Evolutionary conservation across 2,797 vertebrate species (phyloP), one percentile per base, ranked within the genome.

Genomic region (Gallinago nigripennis): DNA sequence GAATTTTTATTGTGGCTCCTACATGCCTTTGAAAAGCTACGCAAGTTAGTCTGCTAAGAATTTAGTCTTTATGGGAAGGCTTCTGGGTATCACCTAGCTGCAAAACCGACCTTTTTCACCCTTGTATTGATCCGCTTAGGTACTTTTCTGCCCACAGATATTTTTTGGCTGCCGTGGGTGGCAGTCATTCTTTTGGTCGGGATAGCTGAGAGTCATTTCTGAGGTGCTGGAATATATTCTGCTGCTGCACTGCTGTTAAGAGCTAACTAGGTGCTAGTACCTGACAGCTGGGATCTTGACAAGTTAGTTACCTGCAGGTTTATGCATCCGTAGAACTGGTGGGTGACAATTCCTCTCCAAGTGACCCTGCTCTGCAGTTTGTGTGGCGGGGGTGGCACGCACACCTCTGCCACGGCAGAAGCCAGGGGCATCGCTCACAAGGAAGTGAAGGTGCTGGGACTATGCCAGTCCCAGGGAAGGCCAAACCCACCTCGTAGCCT

Each of bases 401-500:
- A 3, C 25, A n/a, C 37, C 33, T 65, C 39, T 20, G 2, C 16
- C 2, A 7, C 3, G 7, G 24, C 1, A 11, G 39, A 20, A 57
- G 43, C 46, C 50, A 18, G 54, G 12, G 25, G 16, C 4, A 12
- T 28, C 4, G 1, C 31, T 48, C 3, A 2, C 1, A 1, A 0
- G 0, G 19, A 9, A 24, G 30, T 0, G 5, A 77, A n/a, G 48
- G 41, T 43, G 2, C 9, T 5, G 41, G 46, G 4, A 21, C 48
- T 4, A 6, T 45, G 31, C 14, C 21, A 1, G 9, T 23, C 17
- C 18, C 21, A 51, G 65, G 48, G 35, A 56, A 86, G 4, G 21
- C 28, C 45, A 33, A 20, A 72, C 31, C 28, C 56, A 35, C 45
- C 53, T 35, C 19, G 18, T 21, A 39, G 64, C 30, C 33, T 20